Evolutionary conservation across 2,888 invertebrate species (phyloP).

Genomic region (Patella pellucida): DNA sequence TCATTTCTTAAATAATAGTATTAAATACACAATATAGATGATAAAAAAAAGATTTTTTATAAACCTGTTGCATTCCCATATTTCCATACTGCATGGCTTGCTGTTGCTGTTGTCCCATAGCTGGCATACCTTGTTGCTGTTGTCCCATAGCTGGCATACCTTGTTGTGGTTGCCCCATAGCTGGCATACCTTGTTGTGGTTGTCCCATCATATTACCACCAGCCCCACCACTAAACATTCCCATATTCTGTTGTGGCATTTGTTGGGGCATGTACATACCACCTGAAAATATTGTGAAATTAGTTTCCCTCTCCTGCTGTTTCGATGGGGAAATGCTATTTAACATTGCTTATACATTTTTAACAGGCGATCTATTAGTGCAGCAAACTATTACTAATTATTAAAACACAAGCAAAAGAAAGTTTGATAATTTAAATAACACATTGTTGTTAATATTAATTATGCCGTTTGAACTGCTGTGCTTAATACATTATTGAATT

Average conservation of each 20-base stretch:
- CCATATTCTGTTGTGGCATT: conserved; percentile 43
- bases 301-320: too few relatives aligned
- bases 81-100: conserved; percentile 39
- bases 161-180: conserved; percentile 16
- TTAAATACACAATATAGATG: not conserved
- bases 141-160: conserved; percentile 17
- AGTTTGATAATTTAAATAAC: too few relatives aligned
- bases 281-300: conserved; percentile 39
- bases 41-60: not conserved
- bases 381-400: too few relatives aligned
- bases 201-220: conserved; percentile 11
- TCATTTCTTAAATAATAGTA: too few relatives aligned
- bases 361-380: too few relatives aligned
- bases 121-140: conserved; percentile 19
- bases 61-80: conserved; percentile 42
- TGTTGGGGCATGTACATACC: conserved; percentile 57
- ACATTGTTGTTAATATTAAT: too few relatives aligned
- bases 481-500: too few relatives aligned
- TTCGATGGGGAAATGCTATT: too few relatives aligned
- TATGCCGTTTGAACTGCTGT: too few relatives aligned
- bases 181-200: conserved; percentile 20
- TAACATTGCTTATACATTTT: too few relatives aligned
- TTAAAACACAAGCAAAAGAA: too few relatives aligned
- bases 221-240: conserved; percentile 38
- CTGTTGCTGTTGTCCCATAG: conserved; percentile 17